phyloP scores from a whole-genome alignment of 2,113 vertebrate species.

The Silurus meridionalis region DNA sequence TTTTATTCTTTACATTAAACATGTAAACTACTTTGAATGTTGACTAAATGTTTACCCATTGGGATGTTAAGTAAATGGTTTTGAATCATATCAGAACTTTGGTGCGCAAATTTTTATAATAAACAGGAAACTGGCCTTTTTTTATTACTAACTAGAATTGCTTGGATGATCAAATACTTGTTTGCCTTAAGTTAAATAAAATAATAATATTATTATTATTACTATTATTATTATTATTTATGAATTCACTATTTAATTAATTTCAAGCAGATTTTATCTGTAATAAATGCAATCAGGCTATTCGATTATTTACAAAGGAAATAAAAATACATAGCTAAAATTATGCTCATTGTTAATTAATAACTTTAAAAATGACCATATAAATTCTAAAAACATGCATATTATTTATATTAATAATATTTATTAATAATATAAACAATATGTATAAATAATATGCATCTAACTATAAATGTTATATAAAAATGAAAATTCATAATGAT shows the following conservation, averaged over 20 bases:
- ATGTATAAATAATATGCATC: too few species aligned
- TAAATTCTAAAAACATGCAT: too few species aligned
- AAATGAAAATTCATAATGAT: too few species aligned
- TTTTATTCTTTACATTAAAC: slow-evolving; percentile 2
- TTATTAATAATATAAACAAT: too few species aligned
- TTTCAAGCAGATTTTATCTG: too few species aligned
- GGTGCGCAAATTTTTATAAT: not conserved
- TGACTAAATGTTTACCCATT: not conserved
- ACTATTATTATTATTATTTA: too few species aligned
- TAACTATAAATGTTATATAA: too few species aligned
- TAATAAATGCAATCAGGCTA: not conserved
- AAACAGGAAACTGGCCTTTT: not conserved
- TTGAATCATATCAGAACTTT: not conserved
- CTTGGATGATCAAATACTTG: not conserved
- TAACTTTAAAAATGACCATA: too few species aligned
- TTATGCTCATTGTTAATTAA: too few species aligned
- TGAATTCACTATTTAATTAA: too few species aligned
- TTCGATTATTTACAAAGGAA: not conserved
- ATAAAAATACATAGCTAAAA: not conserved
- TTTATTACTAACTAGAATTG: not conserved
- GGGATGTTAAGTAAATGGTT: not conserved
- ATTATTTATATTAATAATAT: too few species aligned
- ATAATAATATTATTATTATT: too few species aligned
- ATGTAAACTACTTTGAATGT: not conserved
- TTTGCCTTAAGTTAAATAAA: not conserved